Base-by-base conservation (phyloP, 2,113 vertebrate species). In the Perccottus glenii region DNA sequence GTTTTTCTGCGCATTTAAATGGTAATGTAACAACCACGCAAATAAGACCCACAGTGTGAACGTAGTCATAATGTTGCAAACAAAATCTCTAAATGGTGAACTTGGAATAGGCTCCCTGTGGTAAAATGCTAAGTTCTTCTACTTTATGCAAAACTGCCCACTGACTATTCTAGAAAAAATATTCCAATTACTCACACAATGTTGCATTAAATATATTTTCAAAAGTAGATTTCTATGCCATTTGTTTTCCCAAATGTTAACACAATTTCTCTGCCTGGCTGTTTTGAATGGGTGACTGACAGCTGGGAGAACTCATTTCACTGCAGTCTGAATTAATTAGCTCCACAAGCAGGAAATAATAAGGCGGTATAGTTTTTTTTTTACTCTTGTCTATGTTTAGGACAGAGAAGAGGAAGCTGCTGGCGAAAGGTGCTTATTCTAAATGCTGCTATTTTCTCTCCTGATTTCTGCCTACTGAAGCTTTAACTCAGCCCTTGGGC, bases 401-500 rank as follows among this genome's bases (percentile, higher is more conserved):
- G 2, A 8, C 52, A 9, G 27, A 11, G 6, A 55, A 14, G 52
- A 55, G 12, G 36, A 36, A 55, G n/a, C 27, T 6, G 32, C 51
- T 36, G 51, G 14, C 19, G 11, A 53, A 53, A 35, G 6, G 51
- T 53, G 32, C 51, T 35, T 53, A 33, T 53, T 55, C 52, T 33
- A 55, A 55, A 9, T 8, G 52, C 6, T n/a, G 33, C 32, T 33
- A 55, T 38, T 15, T 36, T 15, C 52, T 33, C 14, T 36, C 12
- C 32, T 55, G 52, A 55, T 55, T 50, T 9, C 16, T 50, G 48
- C 10, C 48, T 55, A 32, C 51, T 9, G 11, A 45, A 15, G 51
- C 44, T 35, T 50, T 51, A 55, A 52, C 27, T 42, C 58, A 77
- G 55, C 33, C 16, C 33, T 3, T 19, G 7, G 45, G 50, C 42